Conservation (phyloP, 2,113 vertebrate genomes). For the Oenanthe oenanthe region DNA sequence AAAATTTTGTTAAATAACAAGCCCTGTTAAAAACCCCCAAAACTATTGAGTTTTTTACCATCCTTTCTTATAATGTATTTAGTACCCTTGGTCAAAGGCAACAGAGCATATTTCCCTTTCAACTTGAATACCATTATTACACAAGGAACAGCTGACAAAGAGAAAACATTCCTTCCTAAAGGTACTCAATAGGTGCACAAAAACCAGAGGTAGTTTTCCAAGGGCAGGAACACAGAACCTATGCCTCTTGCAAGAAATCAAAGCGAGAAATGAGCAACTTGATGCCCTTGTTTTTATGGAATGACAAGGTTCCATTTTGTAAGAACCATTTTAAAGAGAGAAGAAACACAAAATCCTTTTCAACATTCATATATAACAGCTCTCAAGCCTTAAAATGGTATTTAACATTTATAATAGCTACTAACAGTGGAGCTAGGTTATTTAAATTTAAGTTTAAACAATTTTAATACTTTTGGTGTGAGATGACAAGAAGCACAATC, state of each 20-base stretch:
- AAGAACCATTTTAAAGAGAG: background rate
- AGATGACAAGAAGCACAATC: background rate
- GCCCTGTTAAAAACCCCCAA: fast-evolving
- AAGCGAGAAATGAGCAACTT: background rate
- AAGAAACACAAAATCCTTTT: background rate
- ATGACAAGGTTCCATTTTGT: background rate
- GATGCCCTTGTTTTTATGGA: background rate
- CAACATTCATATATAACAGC: background rate
- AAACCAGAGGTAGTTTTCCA: background rate
- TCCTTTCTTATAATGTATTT: background rate
- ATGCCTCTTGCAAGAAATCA: background rate
- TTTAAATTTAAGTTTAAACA: background rate
- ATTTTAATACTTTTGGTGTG: background rate
- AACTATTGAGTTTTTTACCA: background rate
- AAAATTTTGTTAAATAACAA: background rate
- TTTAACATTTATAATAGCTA: background rate
- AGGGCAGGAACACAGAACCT: background rate
- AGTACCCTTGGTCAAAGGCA: background rate
- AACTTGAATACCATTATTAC: background rate
- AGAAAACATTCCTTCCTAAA: background rate
- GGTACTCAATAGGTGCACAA: background rate
- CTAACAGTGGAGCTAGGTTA: background rate
- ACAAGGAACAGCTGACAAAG: background rate
- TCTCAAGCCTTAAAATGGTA: background rate
- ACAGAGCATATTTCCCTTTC: background rate